Evolutionary conservation across 2,888 invertebrate species (phyloP).

Genomic region (Fragum sueziense): DNA sequence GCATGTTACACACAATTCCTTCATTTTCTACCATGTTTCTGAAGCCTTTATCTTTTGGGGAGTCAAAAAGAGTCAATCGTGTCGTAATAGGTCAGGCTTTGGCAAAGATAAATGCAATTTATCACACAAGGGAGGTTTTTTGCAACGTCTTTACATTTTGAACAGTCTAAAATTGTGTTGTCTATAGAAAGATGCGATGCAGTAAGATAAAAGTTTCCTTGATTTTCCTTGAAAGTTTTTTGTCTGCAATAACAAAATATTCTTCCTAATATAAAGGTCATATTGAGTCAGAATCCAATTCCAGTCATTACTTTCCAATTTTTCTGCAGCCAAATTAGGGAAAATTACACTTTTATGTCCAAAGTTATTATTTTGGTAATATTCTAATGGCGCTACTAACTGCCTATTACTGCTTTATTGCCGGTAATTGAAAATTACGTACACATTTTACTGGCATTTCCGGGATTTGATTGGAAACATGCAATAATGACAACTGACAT

Average conservation of each 20-base stretch:
- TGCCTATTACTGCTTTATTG: background rate
- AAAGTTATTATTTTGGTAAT: background rate
- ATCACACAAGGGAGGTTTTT: too few species aligned
- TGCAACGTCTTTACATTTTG: too few species aligned
- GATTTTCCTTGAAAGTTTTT: too few species aligned
- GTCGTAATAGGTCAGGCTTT: too few species aligned
- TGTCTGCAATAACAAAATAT: conserved; percentile 1
- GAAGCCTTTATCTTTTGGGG: too few species aligned
- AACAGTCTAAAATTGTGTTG: too few species aligned
- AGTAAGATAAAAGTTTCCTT: too few species aligned
- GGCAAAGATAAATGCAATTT: too few species aligned
- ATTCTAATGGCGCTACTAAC: background rate
- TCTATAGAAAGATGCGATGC: too few species aligned
- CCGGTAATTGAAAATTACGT: background rate
- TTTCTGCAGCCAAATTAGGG: background rate
- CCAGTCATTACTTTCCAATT: background rate
- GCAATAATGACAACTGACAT: background rate
- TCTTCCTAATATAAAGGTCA: background rate
- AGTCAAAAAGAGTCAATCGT: too few species aligned
- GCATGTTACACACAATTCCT: too few species aligned
- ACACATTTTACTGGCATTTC: background rate
- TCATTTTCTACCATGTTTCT: too few species aligned
- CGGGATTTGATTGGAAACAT: background rate
- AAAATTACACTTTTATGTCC: background rate
- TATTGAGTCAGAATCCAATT: background rate